phyloP scores from a whole-genome alignment of 2,888 invertebrate genomes.

The Barypeithes pellucidus region DNA sequence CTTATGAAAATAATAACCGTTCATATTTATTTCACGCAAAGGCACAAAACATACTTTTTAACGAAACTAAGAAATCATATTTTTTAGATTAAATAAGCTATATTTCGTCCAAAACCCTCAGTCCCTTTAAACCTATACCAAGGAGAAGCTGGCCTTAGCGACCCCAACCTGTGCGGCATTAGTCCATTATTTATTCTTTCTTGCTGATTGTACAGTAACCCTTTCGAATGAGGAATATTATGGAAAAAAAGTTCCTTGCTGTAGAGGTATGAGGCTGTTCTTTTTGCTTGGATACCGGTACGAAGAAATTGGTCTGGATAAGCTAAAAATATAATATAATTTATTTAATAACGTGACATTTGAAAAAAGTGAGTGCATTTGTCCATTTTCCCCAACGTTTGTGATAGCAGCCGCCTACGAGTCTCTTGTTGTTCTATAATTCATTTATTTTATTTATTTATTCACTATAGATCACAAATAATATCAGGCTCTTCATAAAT shows the following conservation, averaged over 20 bases:
- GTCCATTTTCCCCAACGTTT: too few species aligned
- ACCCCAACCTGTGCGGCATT: conserved; percentile 75
- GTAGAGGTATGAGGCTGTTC: conserved; percentile 73
- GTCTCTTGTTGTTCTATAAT: too few species aligned
- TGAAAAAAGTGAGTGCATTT: too few species aligned
- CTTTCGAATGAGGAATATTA: conserved; percentile 78
- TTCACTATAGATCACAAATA: too few species aligned
- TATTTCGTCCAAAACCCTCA: conserved; percentile 29
- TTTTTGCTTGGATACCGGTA: conserved; percentile 75
- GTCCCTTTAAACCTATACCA: conserved; percentile 65
- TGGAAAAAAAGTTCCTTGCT: conserved; percentile 76
- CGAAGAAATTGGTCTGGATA: conserved; percentile 76
- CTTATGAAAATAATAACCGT: too few species aligned
- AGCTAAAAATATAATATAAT: conserved; percentile 62
- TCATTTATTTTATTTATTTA: too few species aligned
- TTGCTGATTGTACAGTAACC: conserved; percentile 76
- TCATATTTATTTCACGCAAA: too few species aligned
- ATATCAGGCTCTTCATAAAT: too few species aligned
- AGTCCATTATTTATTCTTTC: conserved; percentile 75
- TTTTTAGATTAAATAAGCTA: not conserved
- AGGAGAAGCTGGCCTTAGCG: conserved; percentile 76
- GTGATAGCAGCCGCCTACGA: too few species aligned
- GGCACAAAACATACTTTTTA: too few species aligned
- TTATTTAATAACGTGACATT: too few species aligned
- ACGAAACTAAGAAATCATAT: not conserved